phyloP scores from a whole-genome alignment of 2,797 vertebrate genomes.

The Cichlasoma orientale region DNA sequence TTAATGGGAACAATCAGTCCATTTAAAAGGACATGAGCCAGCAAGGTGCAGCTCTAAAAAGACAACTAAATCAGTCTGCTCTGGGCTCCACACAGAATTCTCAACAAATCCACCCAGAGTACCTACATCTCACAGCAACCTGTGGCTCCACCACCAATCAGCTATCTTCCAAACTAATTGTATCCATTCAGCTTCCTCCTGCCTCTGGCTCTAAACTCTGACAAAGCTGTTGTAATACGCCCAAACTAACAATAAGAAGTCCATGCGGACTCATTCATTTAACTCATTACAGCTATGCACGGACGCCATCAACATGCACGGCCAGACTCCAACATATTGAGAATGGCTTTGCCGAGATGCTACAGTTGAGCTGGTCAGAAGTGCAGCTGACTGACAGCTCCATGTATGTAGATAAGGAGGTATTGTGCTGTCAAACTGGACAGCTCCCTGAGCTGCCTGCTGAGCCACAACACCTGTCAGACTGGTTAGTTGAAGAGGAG shows the following conservation, averaged over 20 bases:
- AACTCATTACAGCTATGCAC: slow-evolving; percentile 10
- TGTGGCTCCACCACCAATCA: slow-evolving; percentile 41
- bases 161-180: slow-evolving; percentile 41
- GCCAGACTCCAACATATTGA: slow-evolving; percentile 4
- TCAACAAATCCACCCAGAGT: slow-evolving; percentile 50
- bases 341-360: slow-evolving; percentile 19
- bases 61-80: slow-evolving; percentile 49
- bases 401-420: slow-evolving; percentile 58
- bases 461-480: slow-evolving; percentile 63
- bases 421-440: slow-evolving; percentile 57
- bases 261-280: slow-evolving; percentile 26
- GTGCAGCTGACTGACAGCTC: slow-evolving; percentile 52
- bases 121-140: slow-evolving; percentile 33
- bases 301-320: slow-evolving; percentile 9
- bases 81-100: slow-evolving; percentile 26
- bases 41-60: slow-evolving; percentile 43
- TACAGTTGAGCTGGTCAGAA: slow-evolving; percentile 19
- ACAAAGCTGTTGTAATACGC: slow-evolving; percentile 21
- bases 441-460: slow-evolving; percentile 52
- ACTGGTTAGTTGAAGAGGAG: slow-evolving; percentile 9
- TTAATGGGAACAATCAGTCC: slow-evolving; percentile 60
- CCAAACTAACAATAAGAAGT: slow-evolving; percentile 22
- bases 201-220: slow-evolving; percentile 9
- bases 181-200: not conserved
- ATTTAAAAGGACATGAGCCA: slow-evolving; percentile 53